Evolutionary conservation across 2,797 vertebrate genomes (phyloP), one percentile per base, ranked within the genome.

Genomic region (Eleutherodactylus coqui): DNA sequence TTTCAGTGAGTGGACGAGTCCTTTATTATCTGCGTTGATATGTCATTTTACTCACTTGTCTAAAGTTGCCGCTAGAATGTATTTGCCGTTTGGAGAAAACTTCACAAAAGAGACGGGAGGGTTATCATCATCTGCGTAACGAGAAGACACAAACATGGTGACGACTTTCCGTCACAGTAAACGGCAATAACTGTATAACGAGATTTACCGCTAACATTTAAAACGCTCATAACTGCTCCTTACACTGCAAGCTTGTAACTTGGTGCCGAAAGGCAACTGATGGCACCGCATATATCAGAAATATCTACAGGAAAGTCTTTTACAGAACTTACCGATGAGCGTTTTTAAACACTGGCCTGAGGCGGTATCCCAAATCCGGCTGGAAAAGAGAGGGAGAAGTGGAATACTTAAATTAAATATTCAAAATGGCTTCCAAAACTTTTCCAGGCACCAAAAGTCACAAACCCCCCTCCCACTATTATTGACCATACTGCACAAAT

Each of bases 41-140:
- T n/a, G n/a, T n/a, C n/a, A n/a, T n/a, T n/a, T n/a, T n/a, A n/a
- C 98, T 94, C 91, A 99, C 98, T 99, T 99, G 89, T 99, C 98
- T 94, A 99, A 91, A 60, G 98, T 99, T 10, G 98, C 98, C 11
- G 98, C 98, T 92, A 99, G 91, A 89, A 99, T 99, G 91, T 99
- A 99, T 93, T 99, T 99, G 90, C 98, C 98, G 0, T 99, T 99
- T 14, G 98, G 98, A 32, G 98, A 99, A 90, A 99, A 99, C 90
- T 99, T 99, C 90, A 99, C 98, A 67, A 99, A 99, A 0, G 98
- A 99, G 91, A 99, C 98, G 0, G 98, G 98, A 5, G 98, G 98
- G 90, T 99, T 99, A 93, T 99, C 98, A 6, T 99, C 98, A 88
- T 99, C 98, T 99, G 85, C 5, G 47, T 32, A 1, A 60, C 8